Base-by-base conservation (phyloP, 2,113 vertebrate genomes). In the Chamaea fasciata region DNA sequence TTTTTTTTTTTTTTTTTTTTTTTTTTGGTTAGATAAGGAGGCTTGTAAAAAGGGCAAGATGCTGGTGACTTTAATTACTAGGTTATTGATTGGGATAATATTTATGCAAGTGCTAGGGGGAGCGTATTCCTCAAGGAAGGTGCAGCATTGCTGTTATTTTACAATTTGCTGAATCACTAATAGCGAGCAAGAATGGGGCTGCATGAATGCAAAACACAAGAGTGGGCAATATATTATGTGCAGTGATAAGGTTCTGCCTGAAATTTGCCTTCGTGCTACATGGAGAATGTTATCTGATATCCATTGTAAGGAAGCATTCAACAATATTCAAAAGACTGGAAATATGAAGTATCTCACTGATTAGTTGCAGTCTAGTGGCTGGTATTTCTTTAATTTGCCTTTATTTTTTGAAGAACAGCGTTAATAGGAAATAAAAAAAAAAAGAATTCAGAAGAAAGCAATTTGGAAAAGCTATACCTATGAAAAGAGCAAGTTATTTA, bases 41-140 rank as follows among this genome's bases (percentile, higher is more conserved):
- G 37, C 63, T 69, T 94, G 67, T 69, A 87, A 89, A 89, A 89
- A 46, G 53, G 68, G 55, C 63, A 80, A 35, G 89, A 77, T 49
- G 15, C 60, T 70, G 56, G 41, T 86, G 71, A 73, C 31, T 93
- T 96, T 93, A 96, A 97, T 97, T 95, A 87, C 77, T 42, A 46
- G 41, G 30, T 88, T 96, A 97, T 97, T 94, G 95, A 96, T 94
- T 95, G 91, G 88, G 68, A 86, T 95, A 95, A 92, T 85, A 86
- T 95, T 96, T 96, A 92, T 89, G 92, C 71, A 93, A 65, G 83
- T 79, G 52, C 77, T 92, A 67, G 63, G 19, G 62, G 77, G 83
- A 96, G 63, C 35, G 9, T 81, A 60, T 91, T 95, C 88, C 88
- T 89, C 28, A 8, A 95, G 68, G 56, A 91, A 88, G 77, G 64